Conservation (phyloP, 1,140 invertebrate genomes). For the Anoplophora glabripennis region DNA sequence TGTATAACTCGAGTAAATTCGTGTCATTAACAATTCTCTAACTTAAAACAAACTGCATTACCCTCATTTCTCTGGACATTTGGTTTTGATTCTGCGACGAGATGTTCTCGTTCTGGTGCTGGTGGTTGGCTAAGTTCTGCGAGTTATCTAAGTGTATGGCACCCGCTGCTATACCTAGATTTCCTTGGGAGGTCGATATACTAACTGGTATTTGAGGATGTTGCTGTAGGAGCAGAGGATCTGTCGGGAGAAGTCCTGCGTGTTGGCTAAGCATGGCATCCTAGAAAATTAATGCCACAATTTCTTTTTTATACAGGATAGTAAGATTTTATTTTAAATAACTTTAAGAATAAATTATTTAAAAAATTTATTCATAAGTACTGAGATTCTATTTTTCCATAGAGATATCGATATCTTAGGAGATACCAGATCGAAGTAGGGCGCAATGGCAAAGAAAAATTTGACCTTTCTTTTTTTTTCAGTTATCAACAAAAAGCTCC, state of each 20-base stretch:
- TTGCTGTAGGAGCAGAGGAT: slow-evolving; percentile 44
- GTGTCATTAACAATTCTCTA: neutral
- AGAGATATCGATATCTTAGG: too few species aligned
- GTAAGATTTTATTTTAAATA: too few species aligned
- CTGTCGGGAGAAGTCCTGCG: slow-evolving; percentile 41
- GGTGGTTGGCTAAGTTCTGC: slow-evolving; percentile 28
- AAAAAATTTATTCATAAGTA: too few species aligned
- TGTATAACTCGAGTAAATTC: neutral
- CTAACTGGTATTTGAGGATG: slow-evolving; percentile 46
- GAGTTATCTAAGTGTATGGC: slow-evolving; percentile 48
- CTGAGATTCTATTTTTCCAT: too few species aligned
- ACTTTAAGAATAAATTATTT: too few species aligned
- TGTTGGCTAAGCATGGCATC: slow-evolving; percentile 45
- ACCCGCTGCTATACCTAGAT: slow-evolving; percentile 44
- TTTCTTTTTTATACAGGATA: too few species aligned
- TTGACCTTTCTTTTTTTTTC: too few species aligned
- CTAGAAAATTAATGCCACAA: slow-evolving; percentile 23
- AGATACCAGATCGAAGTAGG: too few species aligned
- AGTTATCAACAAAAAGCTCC: too few species aligned
- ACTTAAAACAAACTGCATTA: slow-evolving; percentile 5
- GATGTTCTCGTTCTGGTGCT: slow-evolving; percentile 45
- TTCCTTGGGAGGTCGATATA: slow-evolving; percentile 44
- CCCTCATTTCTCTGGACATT: slow-evolving; percentile 31
- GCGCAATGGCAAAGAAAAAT: too few species aligned
- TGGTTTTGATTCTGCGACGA: slow-evolving; percentile 29